These are phyloP conservation scores for Polypterus bichir DNA, from an alignment of 2,113 vertebrate genomes.

Conservation along the genomic window DNA sequence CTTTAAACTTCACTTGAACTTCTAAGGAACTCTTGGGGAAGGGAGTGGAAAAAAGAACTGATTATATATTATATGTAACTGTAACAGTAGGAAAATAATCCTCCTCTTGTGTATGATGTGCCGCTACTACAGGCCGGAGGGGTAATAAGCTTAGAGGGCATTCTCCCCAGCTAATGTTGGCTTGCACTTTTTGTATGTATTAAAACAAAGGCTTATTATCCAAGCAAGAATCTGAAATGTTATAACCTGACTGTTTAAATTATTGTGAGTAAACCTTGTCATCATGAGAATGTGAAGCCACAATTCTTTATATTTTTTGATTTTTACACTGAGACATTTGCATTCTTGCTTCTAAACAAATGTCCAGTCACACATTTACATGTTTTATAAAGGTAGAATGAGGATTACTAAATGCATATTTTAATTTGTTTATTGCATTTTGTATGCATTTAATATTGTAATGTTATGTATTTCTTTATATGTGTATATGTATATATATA, in stretches of 20 bases:
- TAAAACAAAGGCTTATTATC: constrained; percentile 81
- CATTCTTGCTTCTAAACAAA: constrained; percentile 28
- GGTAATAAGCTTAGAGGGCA: constrained; percentile 77
- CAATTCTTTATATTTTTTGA: constrained; percentile 50
- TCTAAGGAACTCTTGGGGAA: constrained; percentile 54
- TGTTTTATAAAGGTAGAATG: no score
- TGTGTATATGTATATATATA: no score
- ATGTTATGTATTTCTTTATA: no score
- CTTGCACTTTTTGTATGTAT: constrained; percentile 45
- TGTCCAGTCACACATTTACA: no score
- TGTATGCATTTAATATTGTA: no score
- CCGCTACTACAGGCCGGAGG: constrained; percentile 48
- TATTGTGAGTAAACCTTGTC: constrained; percentile 67
- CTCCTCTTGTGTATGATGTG: constrained; percentile 55
- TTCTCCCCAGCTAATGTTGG: constrained; percentile 56
- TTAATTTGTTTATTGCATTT: no score
- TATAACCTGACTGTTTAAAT: constrained; percentile 48
- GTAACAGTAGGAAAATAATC: constrained; percentile 62
- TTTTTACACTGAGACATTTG: constrained; percentile 22
- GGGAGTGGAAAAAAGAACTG: constrained; percentile 35
- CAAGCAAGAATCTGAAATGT: constrained; percentile 64
- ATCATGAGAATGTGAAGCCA: constrained; percentile 53
- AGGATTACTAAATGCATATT: no score
- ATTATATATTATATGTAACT: constrained; percentile 61
- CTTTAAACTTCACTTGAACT: constrained; percentile 75